A percentile compares a stretch with the other conserved stretches of the same genome.
Evolutionary conservation across 2,113 vertebrate species (phyloP).

Genomic region (Anguilla japonica): DNA sequence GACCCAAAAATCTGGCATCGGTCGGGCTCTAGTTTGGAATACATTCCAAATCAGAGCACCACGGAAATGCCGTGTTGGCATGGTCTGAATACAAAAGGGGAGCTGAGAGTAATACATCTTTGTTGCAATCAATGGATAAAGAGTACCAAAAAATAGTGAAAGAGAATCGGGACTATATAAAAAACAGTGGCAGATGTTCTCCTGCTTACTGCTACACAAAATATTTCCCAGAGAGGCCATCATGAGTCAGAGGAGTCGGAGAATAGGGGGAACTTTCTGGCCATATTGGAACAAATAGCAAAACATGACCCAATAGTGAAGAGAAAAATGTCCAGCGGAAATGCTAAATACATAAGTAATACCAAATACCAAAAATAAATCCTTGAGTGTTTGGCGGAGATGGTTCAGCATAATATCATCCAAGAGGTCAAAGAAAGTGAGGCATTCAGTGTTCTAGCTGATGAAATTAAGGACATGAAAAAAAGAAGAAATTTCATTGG

Average conservation of each 20-base stretch:
- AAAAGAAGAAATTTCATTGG: neutral
- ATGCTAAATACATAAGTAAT: constrained; percentile 33
- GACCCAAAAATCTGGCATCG: too few relatives aligned
- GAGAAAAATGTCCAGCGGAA: constrained; percentile 1
- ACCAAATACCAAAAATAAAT: constrained; percentile 27
- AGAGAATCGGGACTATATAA: too few relatives aligned
- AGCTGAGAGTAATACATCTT: too few relatives aligned
- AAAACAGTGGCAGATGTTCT: too few relatives aligned
- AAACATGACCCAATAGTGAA: constrained; percentile 24
- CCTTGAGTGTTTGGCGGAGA: constrained; percentile 26
- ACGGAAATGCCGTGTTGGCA: too few relatives aligned
- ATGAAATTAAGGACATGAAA: too few relatives aligned
- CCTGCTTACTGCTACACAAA: constrained; percentile 23
- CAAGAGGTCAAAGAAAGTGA: constrained; percentile 29
- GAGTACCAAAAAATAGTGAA: too few relatives aligned
- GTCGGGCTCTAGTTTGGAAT: too few relatives aligned
- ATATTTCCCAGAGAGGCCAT: constrained; percentile 22
- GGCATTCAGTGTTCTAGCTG: constrained; percentile 23
- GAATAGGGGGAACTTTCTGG: constrained; percentile 17
- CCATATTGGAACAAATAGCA: constrained; percentile 21
- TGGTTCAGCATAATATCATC: constrained; percentile 16
- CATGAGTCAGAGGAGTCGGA: constrained; percentile 16
- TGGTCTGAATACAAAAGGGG: too few relatives aligned
- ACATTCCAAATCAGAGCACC: too few relatives aligned
- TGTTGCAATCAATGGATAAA: too few relatives aligned